Evolutionary conservation across 2,113 vertebrate species (phyloP), one percentile per base, ranked within the genome.

Genomic region (Blennius ocellaris): DNA sequence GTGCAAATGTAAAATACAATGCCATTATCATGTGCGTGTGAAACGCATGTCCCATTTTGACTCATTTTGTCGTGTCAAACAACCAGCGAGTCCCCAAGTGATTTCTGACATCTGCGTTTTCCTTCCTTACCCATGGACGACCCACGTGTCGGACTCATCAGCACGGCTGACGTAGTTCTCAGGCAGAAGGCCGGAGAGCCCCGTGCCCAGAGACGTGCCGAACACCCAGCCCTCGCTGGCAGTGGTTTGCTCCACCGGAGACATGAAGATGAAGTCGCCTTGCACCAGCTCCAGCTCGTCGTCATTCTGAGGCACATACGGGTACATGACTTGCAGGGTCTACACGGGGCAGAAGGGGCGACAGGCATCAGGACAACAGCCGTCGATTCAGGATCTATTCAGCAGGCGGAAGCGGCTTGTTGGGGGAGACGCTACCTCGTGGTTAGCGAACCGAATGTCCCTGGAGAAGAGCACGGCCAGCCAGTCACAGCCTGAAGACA

Each of bases 201-300:
- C 98, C 0, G 97, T 96, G 66, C 93, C 92, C 8, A 97, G 92
- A 0, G 98, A 99, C 0, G 95, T 96, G 50, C 98, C 98, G 0
- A 96, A 98, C 72, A 99, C 93, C 98, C 98, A 99, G 56, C 98
- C 98, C 88, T 99, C 98, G 0, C 98, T 99, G 11, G 97, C 96
- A 59, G 87, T 96, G 90, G 80, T 92, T 83, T 99, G 98, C 84
- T 99, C 98, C 92, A 95, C 91, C 0, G 95, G 92, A 1, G 97
- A 97, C 96, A 96, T 99, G 88, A 99, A 99, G 88, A 99, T 96
- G 63, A 97, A 99, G 84, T 99, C 97, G 63, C 97, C 96, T 0
- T 95, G 95, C 6, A 94, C 92, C 88, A 99, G 91, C 93, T 99
- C 98, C 3, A 99, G 93, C 89, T 99, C 98, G 0, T 99, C 98